Base-by-base conservation (phyloP, 2,113 vertebrate species). In the Lanius ludovicianus region DNA sequence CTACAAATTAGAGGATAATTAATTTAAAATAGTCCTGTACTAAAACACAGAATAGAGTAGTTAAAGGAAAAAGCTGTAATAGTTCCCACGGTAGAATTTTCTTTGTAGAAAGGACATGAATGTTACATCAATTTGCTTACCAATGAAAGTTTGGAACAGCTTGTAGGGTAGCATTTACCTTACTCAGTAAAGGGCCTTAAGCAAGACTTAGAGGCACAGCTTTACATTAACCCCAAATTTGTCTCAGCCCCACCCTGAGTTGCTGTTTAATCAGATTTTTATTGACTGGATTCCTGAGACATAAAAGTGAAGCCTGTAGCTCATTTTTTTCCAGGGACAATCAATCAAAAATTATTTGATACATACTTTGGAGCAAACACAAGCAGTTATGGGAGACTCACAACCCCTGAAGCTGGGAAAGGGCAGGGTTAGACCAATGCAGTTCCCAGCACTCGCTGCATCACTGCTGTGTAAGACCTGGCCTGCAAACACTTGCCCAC, bases 1-100 rank as follows among this genome's bases (percentile, higher is more conserved):
- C 76, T 42, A 41, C 88, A 91, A 97, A 94, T 84, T 95, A 92
- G 75, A 90, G 71, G 77, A 92, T 90, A 94, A 96, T 93, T 91
- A 96, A 94, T 97, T 95, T 94, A 68, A 92, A 97, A 95, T 67
- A 81, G 64, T 71, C 69, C 55, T 82, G 20, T 65, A 77, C 68
- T 75, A 81, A 96, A 96, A 91, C 50, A 90, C 12, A 74, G 44
- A 93, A 87, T 52, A 87, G 63, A 78, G 77, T 37, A 84, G 76
- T 89, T 73, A 53, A 91, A 85, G 30, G 18, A 75, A 94, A 90
- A 91, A 97, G 71, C 52, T 92, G 49, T 91, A 94, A 96, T 73
- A 94, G 90, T 52, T 96, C 80, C 74, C 67, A 80, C 55, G 50
- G 73, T 20, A 86, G 76, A 71, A 42, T 78, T 77, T 91, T 49